phyloP scores from a whole-genome alignment of 2,797 vertebrate species.

The Falco columbarius region DNA sequence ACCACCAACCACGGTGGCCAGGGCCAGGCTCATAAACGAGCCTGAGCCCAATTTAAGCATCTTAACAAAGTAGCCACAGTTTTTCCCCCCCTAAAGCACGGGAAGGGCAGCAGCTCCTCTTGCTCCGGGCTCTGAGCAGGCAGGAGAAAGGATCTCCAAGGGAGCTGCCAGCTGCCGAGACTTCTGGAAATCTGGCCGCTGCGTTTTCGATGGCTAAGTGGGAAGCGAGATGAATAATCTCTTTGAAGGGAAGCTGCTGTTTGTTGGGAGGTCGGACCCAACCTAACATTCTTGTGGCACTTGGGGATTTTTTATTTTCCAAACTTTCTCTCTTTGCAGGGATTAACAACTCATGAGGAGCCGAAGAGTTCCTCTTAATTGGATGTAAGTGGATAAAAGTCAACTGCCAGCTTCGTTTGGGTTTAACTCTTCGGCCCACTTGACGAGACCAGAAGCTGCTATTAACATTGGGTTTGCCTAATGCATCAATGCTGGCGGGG shows the following conservation, averaged over 20 bases:
- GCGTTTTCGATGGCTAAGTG: neutral
- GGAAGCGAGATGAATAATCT: neutral
- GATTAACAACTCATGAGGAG: neutral
- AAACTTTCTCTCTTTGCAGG: neutral
- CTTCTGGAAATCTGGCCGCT: neutral
- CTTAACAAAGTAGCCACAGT: neutral
- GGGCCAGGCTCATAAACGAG: neutral
- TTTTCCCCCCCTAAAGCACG: neutral
- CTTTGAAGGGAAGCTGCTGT: neutral
- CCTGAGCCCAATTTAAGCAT: neutral
- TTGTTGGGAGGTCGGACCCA: neutral
- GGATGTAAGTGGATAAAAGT: slow-evolving; percentile 2
- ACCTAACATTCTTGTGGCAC: neutral
- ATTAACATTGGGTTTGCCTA: neutral
- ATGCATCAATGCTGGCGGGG: neutral
- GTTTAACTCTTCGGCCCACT: neutral
- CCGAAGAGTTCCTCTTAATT: neutral
- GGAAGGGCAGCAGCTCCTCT: neutral
- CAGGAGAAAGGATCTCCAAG: neutral
- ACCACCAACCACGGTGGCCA: neutral
- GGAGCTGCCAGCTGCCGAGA: fast-evolving
- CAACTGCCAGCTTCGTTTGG: neutral
- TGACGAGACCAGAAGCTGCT: neutral
- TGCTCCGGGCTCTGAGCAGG: neutral
- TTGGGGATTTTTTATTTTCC: neutral